Percentiles rank a stretch among this genome's conserved stretches.
Conservation (phyloP, 37 sponge, comb jelly and placozoan species). For the Ianthella basta region DNA sequence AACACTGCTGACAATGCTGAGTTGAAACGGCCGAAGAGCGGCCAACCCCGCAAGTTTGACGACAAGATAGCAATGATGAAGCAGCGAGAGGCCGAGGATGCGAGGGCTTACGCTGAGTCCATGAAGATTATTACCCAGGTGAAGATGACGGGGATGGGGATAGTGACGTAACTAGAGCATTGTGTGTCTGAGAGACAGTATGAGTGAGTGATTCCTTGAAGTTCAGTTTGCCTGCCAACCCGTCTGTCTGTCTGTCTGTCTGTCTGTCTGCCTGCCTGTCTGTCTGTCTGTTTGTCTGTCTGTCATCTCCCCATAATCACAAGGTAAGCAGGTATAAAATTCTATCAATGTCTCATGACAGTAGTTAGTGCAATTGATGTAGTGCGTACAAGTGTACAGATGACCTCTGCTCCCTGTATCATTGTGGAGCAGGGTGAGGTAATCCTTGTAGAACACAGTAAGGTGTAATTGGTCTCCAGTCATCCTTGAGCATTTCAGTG, state of each 20-base stretch:
- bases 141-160: not conserved
- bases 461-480: no score
- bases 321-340: not conserved
- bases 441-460: no score
- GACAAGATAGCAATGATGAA: slow-evolving; percentile 83
- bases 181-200: not conserved
- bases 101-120: slow-evolving; percentile 64
- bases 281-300: no score
- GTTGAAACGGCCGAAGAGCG: slow-evolving; percentile 46
- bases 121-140: slow-evolving; percentile 83
- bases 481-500: no score
- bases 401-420: no score
- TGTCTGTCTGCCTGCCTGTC: no score
- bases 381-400: no score
- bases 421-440: no score
- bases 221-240: slow-evolving; percentile 34
- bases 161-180: not conserved
- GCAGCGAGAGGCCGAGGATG: slow-evolving; percentile 69
- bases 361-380: no score
- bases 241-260: no score
- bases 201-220: not conserved
- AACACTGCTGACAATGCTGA: slow-evolving; percentile 68
- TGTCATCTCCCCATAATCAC: not conserved
- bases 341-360: no score
- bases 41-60: slow-evolving; percentile 46